Percentiles rank a stretch among this genome's conserved stretches.
Evolutionary conservation across 2,797 vertebrate genomes (phyloP).

Genomic region (Premnoplex brunnescens): DNA sequence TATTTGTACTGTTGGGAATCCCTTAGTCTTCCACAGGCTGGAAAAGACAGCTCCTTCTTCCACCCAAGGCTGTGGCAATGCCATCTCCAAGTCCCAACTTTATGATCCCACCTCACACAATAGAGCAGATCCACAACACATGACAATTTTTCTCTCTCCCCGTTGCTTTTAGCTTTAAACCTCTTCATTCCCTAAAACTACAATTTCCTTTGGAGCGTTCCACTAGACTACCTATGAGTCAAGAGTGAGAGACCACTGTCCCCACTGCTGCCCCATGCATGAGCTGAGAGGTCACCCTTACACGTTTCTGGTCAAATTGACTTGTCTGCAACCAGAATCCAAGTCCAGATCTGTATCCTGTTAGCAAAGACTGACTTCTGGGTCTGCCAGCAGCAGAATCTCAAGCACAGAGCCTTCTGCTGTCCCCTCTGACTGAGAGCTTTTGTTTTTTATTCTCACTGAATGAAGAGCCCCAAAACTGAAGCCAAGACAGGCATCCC

Average conservation of each 20-base stretch:
- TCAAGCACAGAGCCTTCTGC: neutral
- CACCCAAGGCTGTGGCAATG: neutral
- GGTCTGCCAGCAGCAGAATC: neutral
- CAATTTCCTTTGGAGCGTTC: neutral
- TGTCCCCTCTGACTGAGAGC: neutral
- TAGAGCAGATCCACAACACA: neutral
- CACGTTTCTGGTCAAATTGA: neutral
- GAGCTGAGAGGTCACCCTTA: neutral
- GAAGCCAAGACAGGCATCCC: neutral
- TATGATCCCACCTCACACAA: neutral
- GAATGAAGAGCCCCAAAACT: neutral
- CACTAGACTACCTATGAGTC: neutral
- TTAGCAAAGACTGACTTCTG: neutral
- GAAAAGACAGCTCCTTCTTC: constrained; percentile 2
- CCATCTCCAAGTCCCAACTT: neutral
- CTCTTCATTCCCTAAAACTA: neutral
- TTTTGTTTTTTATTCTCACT: neutral
- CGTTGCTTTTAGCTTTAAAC: neutral
- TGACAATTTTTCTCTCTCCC: neutral
- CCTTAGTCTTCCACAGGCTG: neutral
- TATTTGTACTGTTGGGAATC: neutral
- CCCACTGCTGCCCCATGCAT: neutral
- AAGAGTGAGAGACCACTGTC: neutral
- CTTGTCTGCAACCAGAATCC: neutral
- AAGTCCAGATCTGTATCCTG: neutral